Evolutionary conservation across 2,888 invertebrate species (phyloP).

Genomic region (Odontocerum albicorne): DNA sequence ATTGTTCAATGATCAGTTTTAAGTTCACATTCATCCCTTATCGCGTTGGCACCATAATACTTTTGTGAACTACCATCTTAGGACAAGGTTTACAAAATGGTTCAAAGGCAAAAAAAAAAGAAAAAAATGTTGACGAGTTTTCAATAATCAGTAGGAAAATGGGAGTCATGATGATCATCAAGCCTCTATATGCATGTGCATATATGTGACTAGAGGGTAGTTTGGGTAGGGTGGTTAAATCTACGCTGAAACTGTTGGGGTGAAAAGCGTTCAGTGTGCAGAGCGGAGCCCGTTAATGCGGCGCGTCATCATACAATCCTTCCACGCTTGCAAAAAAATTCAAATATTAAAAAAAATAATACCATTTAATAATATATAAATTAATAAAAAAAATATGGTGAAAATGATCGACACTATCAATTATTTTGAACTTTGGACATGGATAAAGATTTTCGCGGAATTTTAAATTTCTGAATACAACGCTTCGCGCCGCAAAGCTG

Average conservation of each 20-base stretch:
- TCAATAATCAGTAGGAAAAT: too few species aligned
- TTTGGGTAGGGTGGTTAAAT: conserved; percentile 29
- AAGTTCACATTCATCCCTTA: too few species aligned
- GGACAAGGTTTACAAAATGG: too few species aligned
- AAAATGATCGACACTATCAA: conserved; percentile 22
- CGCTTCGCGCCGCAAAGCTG: too few species aligned
- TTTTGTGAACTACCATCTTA: too few species aligned
- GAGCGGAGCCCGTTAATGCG: conserved; percentile 53
- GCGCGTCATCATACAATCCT: conserved; percentile 50
- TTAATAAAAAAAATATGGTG: conserved; percentile 9
- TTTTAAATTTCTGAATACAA: neutral
- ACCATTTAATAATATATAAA: conserved; percentile 33
- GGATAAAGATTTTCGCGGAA: conserved; percentile 17
- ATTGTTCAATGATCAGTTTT: too few species aligned
- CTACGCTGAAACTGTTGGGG: conserved; percentile 17
- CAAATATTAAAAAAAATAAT: conserved; percentile 33
- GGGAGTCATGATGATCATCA: too few species aligned
- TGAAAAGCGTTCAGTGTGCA: conserved; percentile 55
- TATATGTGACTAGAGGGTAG: too few species aligned
- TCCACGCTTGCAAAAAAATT: conserved; percentile 43
- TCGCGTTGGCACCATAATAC: too few species aligned
- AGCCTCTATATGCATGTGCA: too few species aligned
- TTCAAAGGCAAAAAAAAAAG: too few species aligned
- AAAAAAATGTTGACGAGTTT: too few species aligned
- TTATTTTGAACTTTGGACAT: conserved; percentile 27